Evolutionary conservation across 1,140 invertebrate genomes (phyloP).

Genomic region (Drosophila malerkotliana): DNA sequence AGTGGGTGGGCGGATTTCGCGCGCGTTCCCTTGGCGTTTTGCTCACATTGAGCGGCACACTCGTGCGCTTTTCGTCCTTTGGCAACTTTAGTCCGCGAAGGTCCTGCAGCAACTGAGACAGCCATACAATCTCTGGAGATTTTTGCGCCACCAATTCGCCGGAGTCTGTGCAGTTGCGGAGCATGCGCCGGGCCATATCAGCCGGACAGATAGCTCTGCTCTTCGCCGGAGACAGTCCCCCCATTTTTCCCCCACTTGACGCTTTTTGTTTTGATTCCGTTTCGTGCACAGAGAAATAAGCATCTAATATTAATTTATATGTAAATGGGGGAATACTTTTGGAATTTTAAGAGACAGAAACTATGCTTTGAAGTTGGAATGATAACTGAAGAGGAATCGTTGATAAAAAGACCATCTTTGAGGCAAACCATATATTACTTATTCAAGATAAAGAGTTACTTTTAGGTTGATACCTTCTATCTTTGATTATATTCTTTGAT

Average conservation of each 20-base stretch:
- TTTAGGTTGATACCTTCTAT: too few relatives aligned
- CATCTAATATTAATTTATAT: conserved; percentile 1
- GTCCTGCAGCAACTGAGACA: conserved; percentile 69
- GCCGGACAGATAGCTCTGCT: conserved; percentile 24
- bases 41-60: conserved; percentile 35
- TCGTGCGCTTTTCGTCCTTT: conserved; percentile 32
- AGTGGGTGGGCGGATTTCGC: conserved; percentile 56
- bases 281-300: conserved; percentile 39
- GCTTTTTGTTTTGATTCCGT: conserved; percentile 75
- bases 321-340: not conserved
- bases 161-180: conserved; percentile 60
- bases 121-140: conserved; percentile 43
- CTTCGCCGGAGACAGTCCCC: conserved; percentile 26
- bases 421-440: not conserved
- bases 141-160: conserved; percentile 56
- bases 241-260: conserved; percentile 38
- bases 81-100: conserved; percentile 68
- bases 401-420: not conserved
- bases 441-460: too few relatives aligned
- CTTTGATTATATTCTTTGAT: too few relatives aligned
- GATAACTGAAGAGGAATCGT: not conserved
- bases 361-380: not conserved
- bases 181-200: conserved; percentile 42
- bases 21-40: conserved; percentile 62
- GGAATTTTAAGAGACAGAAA: not conserved